Evolutionary conservation across 2,888 invertebrate genomes (phyloP), one percentile per base, ranked within the genome.

Genomic region (Stenurella melanura): DNA sequence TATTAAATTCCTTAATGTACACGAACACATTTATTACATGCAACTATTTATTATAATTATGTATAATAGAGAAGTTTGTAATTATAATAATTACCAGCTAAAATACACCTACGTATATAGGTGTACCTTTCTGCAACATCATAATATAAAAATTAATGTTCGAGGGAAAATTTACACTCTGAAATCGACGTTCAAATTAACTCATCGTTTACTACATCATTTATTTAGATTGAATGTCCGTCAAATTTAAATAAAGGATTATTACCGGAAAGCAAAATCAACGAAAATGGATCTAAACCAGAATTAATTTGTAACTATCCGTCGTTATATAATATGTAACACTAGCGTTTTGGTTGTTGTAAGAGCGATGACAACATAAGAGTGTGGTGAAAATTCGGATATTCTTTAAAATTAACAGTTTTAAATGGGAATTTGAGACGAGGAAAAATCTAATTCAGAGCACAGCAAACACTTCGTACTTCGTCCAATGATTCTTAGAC

Each of bases 1-100:
- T 64, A 64, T 64, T 64, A 38, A n/a, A 63, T 63, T 63, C 63
- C 63, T 34, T 38, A 19, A 26, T 12, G 30, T 9, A 64, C 63
- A 19, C 63, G 63, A 38, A 38, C 63, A 17, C 11, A 34, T 5
- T 34, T 38, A 38, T 38, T 38, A 61, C 38, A 38, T 64, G 38
- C 63, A 38, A 64, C 17, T 64, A 64, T 64, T 64, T 64, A 64
- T 64, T 64, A 18, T 38, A 64, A 34, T 64, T 64, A 38, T 17
- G 38, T 34, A 38, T 18, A 18, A 18, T n/a, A 30, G 17, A 38
- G 63, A 38, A 19, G 10, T n/a, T 18, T n/a, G 63, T 77, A 77
- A 77, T 77, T 74, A 74, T 73, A 63, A 77, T 79, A 79, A 79
- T 76, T 75, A 79, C 71, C 72, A 74, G 75, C 75, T 75, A 77